Percentiles rank a stretch among this genome's conserved stretches.
These are phyloP conservation scores for Colinus virginianus DNA, from an alignment of 2,113 vertebrate genomes.

Conservation along the genomic window DNA sequence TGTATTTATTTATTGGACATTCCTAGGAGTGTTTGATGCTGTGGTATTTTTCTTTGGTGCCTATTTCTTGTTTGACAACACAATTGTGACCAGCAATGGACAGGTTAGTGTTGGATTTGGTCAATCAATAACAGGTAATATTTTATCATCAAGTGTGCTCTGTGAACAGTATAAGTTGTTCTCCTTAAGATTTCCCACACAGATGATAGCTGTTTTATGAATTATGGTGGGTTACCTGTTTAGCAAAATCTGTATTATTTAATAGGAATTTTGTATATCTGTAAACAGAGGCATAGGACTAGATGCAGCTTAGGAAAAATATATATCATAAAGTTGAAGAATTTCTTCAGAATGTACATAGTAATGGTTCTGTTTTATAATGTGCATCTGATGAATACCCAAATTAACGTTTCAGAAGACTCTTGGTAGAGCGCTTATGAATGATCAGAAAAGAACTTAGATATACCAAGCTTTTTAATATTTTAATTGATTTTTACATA, in stretches of 20 bases:
- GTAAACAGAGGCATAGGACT: background rate
- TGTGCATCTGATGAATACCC: background rate
- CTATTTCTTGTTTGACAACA: constrained; percentile 96
- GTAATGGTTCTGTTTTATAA: background rate
- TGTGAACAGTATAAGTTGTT: background rate
- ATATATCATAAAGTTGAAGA: background rate
- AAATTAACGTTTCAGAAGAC: background rate
- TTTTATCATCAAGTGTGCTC: background rate
- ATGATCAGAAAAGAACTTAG: background rate
- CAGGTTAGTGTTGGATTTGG: constrained; percentile 83
- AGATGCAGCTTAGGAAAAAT: background rate
- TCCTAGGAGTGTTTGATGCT: constrained; percentile 92
- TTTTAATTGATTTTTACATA: constrained; percentile 7
- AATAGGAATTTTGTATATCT: background rate
- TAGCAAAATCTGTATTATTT: background rate
- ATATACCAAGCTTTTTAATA: constrained; percentile 13
- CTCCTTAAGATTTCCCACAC: background rate
- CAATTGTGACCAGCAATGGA: constrained; percentile 93
- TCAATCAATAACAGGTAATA: background rate
- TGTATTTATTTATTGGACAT: constrained; percentile 94
- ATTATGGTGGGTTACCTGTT: background rate
- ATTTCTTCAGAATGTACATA: background rate
- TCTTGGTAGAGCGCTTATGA: background rate
- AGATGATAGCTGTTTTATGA: background rate
- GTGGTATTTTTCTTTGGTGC: constrained; percentile 96